Conservation (phyloP, 2,888 invertebrate genomes). For the Cryptus armator region DNA sequence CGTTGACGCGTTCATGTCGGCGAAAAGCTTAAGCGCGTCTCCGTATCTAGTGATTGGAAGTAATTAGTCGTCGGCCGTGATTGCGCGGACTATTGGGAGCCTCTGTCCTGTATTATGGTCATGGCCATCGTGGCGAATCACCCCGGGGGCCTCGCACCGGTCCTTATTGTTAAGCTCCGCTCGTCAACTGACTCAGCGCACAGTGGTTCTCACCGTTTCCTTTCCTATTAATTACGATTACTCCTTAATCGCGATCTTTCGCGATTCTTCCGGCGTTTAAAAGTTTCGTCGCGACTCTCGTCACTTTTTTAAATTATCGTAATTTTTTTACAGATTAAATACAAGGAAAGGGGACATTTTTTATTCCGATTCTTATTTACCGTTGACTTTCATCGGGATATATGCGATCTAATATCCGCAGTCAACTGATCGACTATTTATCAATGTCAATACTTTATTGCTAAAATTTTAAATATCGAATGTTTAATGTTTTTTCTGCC, state of each 20-base stretch:
- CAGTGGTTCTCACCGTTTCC: constrained; percentile 77
- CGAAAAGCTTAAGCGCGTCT: background rate
- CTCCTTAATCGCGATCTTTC: background rate
- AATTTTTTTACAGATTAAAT: too few relatives aligned
- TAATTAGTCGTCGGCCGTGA: constrained; percentile 67
- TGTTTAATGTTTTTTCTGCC: too few relatives aligned
- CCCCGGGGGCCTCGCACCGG: constrained; percentile 80
- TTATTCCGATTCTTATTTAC: too few relatives aligned
- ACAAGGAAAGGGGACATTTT: too few relatives aligned
- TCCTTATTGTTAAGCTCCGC: constrained; percentile 68
- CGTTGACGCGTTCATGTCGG: constrained; percentile 1
- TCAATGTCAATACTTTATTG: too few relatives aligned
- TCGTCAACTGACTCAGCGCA: constrained; percentile 76
- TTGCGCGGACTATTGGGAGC: constrained; percentile 76
- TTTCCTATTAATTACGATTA: background rate
- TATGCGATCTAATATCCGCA: too few relatives aligned
- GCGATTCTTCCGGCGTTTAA: constrained; percentile 1
- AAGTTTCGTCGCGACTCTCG: background rate
- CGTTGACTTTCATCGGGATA: too few relatives aligned
- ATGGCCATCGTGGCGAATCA: constrained; percentile 83
- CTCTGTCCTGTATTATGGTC: constrained; percentile 83
- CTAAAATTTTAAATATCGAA: too few relatives aligned
- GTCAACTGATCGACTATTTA: too few relatives aligned
- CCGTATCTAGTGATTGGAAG: constrained; percentile 42
- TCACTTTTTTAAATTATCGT: background rate